Evolutionary conservation across 2,797 vertebrate genomes (phyloP), one percentile per base, ranked within the genome.

Genomic region (Coendou prehensilis): DNA sequence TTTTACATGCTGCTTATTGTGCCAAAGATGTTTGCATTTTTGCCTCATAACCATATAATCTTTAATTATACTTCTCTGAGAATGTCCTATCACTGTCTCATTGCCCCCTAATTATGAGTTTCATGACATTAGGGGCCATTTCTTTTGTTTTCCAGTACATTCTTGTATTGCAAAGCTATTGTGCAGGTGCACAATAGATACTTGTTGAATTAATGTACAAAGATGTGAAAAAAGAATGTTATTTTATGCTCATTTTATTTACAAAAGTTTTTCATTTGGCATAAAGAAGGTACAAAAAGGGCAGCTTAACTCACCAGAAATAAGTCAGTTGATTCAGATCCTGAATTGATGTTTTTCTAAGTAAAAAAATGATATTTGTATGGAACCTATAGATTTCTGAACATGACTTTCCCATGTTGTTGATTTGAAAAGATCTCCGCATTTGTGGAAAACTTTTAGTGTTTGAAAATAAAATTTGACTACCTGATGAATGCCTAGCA

Each of bases 1-100:
- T 95, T 56, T 82, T 63, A n/a, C 26, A 76, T 37, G 23, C 9
- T 11, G 3, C 33, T 82, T 76, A 71, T 37, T 84, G 11, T 91
- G 30, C 64, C 82, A 23, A 94, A 86, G 54, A 30, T 56, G 26
- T 22, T 88, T 87, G 9, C 30, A 20, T 84, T 87, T 94, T 87
- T n/a, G 9, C 41, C 17, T 73, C 9, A 23, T 45, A 82, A 57
- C 13, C 28, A 22, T 50, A 47, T 1, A 9, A 10, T 76, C 47
- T 90, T 83, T 47, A 79, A 57, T 73, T 69, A 17, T 14, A 8
- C 47, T 37, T 69, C 23, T 75, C 1, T 80, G 23, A 47, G 15
- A 67, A 30, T 78, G 45, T 59, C 41, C 89, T 59, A 26, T 61
- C 30, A 28, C 6, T 52, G 0, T 84, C 17, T 64, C 45, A 81